These are phyloP conservation scores for Halotydeus destructor DNA, from an alignment of 1,140 invertebrate genomes.

Conservation along the genomic window DNA sequence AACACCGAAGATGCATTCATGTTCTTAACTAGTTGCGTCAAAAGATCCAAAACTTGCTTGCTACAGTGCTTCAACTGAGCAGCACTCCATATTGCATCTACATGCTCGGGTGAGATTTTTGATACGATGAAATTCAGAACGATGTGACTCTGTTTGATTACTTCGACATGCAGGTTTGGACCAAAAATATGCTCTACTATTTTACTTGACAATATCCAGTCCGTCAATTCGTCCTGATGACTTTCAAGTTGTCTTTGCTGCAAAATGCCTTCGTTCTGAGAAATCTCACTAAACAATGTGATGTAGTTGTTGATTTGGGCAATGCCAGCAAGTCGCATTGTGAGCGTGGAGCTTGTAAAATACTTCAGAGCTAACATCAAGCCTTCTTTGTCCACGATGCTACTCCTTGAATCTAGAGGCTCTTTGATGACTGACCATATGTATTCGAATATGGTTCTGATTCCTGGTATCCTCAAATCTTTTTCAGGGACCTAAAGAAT, in stretches of 20 bases:
- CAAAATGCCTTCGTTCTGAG: constrained; percentile 29
- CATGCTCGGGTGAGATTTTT: constrained; percentile 72
- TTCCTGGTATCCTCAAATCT: constrained; percentile 58
- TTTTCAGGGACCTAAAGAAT: constrained; percentile 45
- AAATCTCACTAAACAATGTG: constrained; percentile 66
- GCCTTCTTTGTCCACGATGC: constrained; percentile 44
- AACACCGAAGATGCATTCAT: constrained; percentile 61
- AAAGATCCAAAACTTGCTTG: constrained; percentile 69
- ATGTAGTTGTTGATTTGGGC: constrained; percentile 87
- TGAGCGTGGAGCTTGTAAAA: constrained; percentile 74
- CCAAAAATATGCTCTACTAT: constrained; percentile 87
- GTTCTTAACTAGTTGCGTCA: constrained; percentile 71
- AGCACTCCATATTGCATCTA: constrained; percentile 79
- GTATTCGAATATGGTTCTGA: constrained; percentile 81
- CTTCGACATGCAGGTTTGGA: constrained; percentile 82
- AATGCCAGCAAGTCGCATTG: constrained; percentile 70
- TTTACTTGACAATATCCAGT: constrained; percentile 71
- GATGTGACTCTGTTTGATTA: constrained; percentile 81
- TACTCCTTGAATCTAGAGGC: constrained; percentile 58
- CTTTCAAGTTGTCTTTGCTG: not conserved
- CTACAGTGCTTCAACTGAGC: constrained; percentile 82
- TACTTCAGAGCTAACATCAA: constrained; percentile 80
- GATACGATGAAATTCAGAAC: constrained; percentile 76
- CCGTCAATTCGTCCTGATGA: constrained; percentile 46
- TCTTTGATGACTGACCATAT: constrained; percentile 85